These are phyloP conservation scores for Cochlearius cochlearius DNA, from an alignment of 2,113 vertebrate genomes.

Conservation along the genomic window DNA sequence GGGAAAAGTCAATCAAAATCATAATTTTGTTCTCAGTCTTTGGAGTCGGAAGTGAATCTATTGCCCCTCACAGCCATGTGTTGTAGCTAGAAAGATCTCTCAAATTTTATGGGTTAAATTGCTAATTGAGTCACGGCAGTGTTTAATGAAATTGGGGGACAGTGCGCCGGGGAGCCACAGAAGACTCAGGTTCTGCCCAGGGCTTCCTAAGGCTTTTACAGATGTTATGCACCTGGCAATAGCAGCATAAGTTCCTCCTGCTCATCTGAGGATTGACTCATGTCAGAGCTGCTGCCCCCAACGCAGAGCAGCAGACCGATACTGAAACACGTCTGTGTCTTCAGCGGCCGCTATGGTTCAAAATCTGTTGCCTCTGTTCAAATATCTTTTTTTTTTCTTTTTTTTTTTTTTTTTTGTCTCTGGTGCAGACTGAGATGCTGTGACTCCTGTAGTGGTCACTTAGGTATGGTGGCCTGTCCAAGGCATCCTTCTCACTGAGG, in stretches of 20 bases:
- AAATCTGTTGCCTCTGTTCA: neutral
- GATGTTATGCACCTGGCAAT: neutral
- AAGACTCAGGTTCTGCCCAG: neutral
- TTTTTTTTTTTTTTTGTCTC: neutral
- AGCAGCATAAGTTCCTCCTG: neutral
- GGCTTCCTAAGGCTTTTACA: neutral
- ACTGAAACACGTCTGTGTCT: neutral
- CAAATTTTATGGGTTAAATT: neutral
- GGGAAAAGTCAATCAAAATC: neutral
- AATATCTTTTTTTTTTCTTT: too few species aligned
- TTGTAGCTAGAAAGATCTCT: neutral
- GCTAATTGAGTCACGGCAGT: neutral
- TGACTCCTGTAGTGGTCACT: rapidly evolving
- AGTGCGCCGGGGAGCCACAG: neutral
- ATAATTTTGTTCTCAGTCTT: neutral
- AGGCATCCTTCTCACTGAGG: neutral
- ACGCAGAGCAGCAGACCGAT: neutral
- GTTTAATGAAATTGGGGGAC: neutral
- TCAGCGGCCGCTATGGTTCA: neutral
- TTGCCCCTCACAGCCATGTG: neutral
- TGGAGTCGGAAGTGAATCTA: neutral
- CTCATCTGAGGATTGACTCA: neutral
- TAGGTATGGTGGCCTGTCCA: too few species aligned
- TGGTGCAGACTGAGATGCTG: neutral
- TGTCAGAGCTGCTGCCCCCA: neutral